These are phyloP conservation scores for Sphaerolaimus hirsutus DNA, from an alignment of 2,888 invertebrate genomes.

Conservation along the genomic window DNA sequence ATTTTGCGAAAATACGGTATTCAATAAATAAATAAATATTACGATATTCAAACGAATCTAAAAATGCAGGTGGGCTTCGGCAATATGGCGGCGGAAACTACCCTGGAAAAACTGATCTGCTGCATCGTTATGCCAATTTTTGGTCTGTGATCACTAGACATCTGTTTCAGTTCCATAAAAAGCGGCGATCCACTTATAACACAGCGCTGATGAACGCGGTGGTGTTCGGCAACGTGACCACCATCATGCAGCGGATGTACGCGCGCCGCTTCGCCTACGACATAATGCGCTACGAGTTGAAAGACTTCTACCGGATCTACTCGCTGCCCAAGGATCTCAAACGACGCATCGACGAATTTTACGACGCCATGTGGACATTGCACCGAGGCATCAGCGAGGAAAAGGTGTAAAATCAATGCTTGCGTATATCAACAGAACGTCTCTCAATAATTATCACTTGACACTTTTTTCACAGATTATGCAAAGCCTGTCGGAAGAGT, in stretches of 20 bases:
- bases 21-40: too few species aligned
- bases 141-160: too few species aligned
- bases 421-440: not conserved
- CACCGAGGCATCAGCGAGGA: slow-evolving; percentile 88
- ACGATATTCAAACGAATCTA: too few species aligned
- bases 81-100: slow-evolving; percentile 53
- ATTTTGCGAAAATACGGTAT: too few species aligned
- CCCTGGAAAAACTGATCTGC: slow-evolving; percentile 1
- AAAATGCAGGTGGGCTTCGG: slow-evolving; percentile 37
- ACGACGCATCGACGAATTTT: slow-evolving; percentile 84
- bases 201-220: slow-evolving; percentile 88
- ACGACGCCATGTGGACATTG: slow-evolving; percentile 89
- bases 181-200: too few species aligned
- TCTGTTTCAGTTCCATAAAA: too few species aligned
- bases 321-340: slow-evolving; percentile 83
- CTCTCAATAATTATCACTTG: not conserved
- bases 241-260: slow-evolving; percentile 88
- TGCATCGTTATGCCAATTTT: slow-evolving; percentile 4
- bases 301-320: slow-evolving; percentile 54
- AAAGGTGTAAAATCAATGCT: slow-evolving; percentile 40
- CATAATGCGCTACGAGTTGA: slow-evolving; percentile 37
- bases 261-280: slow-evolving; percentile 73
- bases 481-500: slow-evolving; percentile 81
- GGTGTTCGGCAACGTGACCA: slow-evolving; percentile 88
- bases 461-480: slow-evolving; percentile 43